A percentile compares a stretch with the other conserved stretches of the same genome.
These are phyloP conservation scores for Trididemnum nubilum DNA, from an alignment of 23 tunicate species.

Conservation along the genomic window DNA sequence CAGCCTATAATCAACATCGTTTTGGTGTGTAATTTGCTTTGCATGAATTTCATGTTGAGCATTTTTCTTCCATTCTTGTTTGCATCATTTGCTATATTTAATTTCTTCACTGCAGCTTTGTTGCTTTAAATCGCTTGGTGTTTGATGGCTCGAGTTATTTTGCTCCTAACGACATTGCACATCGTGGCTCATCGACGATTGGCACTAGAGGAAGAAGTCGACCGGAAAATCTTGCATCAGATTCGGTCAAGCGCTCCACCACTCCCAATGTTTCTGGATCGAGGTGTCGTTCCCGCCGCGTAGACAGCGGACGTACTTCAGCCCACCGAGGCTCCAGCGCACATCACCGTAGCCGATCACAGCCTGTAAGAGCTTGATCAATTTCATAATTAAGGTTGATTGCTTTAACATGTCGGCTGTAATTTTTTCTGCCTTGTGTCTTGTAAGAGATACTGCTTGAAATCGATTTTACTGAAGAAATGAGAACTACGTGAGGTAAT, in stretches of 20 bases:
- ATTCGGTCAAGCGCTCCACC: not conserved
- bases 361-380: not conserved
- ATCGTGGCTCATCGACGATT: not conserved
- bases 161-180: not conserved
- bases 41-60: too few species aligned
- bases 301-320: not conserved
- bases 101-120: not conserved
- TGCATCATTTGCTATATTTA: too few species aligned
- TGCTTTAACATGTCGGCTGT: too few species aligned
- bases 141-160: not conserved
- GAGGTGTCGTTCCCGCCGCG: conserved; percentile 7
- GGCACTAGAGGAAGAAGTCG: not conserved
- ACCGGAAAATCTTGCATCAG: not conserved
- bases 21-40: too few species aligned
- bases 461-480: too few species aligned
- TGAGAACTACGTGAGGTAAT: too few species aligned
- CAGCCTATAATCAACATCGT: too few species aligned
- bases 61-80: too few species aligned
- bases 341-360: not conserved
- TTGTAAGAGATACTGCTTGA: too few species aligned
- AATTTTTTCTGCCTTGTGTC: too few species aligned
- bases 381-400: too few species aligned
- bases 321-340: not conserved
- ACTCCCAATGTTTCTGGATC: not conserved
- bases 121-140: not conserved